Conservation (phyloP, 2,797 vertebrate species). For the Ficedula albicollis region DNA sequence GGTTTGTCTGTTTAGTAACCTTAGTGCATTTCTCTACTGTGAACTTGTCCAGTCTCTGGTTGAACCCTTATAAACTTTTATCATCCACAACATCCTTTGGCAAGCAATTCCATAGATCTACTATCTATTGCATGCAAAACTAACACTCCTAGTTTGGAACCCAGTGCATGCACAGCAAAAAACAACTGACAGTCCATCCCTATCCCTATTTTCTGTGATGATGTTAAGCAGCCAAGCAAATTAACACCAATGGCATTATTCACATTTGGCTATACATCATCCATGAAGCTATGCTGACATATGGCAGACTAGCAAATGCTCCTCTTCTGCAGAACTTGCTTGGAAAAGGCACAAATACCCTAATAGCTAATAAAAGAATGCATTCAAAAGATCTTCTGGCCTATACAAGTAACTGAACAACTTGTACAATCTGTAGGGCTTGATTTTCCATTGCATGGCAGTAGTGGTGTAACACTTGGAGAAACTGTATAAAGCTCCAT, state of each 20-base stretch:
- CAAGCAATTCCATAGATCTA: neutral
- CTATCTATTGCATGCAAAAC: neutral
- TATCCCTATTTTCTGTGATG: neutral
- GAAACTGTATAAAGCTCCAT: neutral
- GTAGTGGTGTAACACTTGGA: neutral
- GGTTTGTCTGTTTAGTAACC: neutral
- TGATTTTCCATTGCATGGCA: neutral
- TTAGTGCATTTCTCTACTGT: neutral
- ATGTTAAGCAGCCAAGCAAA: neutral
- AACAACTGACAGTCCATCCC: neutral
- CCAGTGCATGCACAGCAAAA: neutral
- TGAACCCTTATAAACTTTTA: neutral
- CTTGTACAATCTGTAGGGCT: neutral
- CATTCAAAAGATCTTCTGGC: neutral
- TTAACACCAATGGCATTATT: neutral
- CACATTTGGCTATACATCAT: neutral
- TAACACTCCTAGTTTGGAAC: neutral
- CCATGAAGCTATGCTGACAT: neutral
- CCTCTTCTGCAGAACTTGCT: neutral
- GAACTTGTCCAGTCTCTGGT: slow-evolving; percentile 11
- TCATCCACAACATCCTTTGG: neutral
- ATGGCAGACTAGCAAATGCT: neutral
- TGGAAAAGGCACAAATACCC: neutral
- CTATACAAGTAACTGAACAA: neutral
- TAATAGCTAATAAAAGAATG: neutral